Evolutionary conservation across 2,113 vertebrate species (phyloP).

Genomic region (Pristiophorus japonicus): DNA sequence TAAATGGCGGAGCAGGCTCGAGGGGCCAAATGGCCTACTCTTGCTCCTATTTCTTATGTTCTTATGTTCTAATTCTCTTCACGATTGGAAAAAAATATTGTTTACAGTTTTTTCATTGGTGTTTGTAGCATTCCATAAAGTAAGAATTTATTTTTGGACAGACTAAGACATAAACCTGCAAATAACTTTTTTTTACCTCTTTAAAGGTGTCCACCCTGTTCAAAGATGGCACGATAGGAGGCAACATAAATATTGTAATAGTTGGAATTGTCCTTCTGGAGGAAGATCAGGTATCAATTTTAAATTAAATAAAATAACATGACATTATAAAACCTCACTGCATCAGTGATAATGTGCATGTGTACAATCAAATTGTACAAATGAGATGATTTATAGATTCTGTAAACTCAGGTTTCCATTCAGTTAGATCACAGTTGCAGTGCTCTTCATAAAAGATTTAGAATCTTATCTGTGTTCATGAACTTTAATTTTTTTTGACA

Average conservation of each 20-base stretch:
- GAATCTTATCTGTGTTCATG: slow-evolving; percentile 57
- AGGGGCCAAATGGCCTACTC: no score
- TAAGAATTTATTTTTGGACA: background rate
- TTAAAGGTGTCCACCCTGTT: slow-evolving; percentile 78
- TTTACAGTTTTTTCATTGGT: background rate
- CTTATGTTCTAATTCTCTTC: background rate
- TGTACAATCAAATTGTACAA: background rate
- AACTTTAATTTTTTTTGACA: slow-evolving; percentile 52
- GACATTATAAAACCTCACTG: background rate
- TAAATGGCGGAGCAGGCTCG: no score
- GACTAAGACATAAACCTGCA: background rate
- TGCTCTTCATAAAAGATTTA: background rate
- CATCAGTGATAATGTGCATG: background rate
- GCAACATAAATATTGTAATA: slow-evolving; percentile 78
- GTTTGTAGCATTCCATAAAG: background rate
- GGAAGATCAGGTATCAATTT: slow-evolving; percentile 71
- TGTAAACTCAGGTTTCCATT: background rate
- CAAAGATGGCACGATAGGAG: slow-evolving; percentile 81
- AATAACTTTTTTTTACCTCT: slow-evolving; percentile 16
- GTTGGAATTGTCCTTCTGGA: slow-evolving; percentile 79
- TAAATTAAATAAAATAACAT: background rate
- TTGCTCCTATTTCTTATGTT: no score
- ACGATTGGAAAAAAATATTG: background rate
- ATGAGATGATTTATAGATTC: background rate
- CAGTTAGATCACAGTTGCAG: background rate